These are phyloP conservation scores for Sericinus montela DNA, from an alignment of 2,888 invertebrate genomes.

Conservation along the genomic window DNA sequence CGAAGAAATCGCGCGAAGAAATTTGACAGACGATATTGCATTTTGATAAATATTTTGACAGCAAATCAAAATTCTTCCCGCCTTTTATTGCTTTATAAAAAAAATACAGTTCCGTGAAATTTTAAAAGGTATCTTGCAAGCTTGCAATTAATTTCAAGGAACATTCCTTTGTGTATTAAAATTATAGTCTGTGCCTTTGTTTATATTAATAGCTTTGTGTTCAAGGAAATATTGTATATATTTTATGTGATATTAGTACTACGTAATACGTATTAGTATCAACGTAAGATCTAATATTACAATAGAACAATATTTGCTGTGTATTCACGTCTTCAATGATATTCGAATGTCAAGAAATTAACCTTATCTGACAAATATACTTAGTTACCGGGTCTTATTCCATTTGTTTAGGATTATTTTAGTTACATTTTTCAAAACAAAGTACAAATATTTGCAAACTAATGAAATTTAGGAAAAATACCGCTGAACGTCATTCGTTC, in stretches of 20 bases:
- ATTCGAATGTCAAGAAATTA: slow-evolving; percentile 5
- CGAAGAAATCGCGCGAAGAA: neutral
- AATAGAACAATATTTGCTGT: neutral
- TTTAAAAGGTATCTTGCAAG: neutral
- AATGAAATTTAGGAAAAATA: too few relatives aligned
- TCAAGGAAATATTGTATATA: neutral
- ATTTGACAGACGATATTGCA: neutral
- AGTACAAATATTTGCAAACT: too few relatives aligned
- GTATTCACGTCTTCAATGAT: slow-evolving; percentile 3
- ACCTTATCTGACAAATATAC: neutral
- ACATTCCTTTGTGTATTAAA: neutral
- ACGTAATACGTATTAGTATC: neutral
- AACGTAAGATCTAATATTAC: neutral
- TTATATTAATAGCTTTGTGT: too few relatives aligned
- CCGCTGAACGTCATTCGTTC: too few relatives aligned
- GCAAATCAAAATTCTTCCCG: slow-evolving; percentile 4
- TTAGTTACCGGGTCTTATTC: neutral
- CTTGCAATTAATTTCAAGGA: neutral
- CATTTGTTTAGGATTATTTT: neutral
- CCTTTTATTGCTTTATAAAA: neutral
- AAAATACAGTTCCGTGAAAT: neutral
- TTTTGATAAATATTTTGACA: too few relatives aligned
- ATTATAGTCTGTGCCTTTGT: too few relatives aligned
- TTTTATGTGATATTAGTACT: too few relatives aligned
- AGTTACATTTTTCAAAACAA: neutral